A percentile compares a stretch with the other conserved stretches of the same genome.
Conservation (phyloP, 2,888 invertebrate species). For the Drosophila subsilvestris region DNA sequence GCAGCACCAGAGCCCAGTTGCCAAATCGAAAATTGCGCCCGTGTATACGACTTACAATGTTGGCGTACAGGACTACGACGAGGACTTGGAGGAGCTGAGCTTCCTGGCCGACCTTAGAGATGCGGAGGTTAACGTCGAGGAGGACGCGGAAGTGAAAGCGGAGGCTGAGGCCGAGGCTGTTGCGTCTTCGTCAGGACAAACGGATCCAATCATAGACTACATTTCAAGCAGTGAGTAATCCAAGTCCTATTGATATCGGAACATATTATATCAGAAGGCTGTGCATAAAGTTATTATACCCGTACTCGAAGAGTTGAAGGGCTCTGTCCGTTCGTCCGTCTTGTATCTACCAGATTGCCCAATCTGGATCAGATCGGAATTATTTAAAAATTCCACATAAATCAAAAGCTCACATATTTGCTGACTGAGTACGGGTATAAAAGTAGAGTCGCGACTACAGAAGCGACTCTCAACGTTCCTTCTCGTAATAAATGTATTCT, state of each 20-base stretch:
- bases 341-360: too few species aligned
- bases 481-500: too few species aligned
- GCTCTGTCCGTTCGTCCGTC: too few species aligned
- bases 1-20: slow-evolving; percentile 24
- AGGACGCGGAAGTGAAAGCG: slow-evolving; percentile 7
- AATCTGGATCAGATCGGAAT: too few species aligned
- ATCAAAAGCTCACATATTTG: too few species aligned
- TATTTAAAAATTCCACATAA: too few species aligned
- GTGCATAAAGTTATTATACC: background rate
- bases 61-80: slow-evolving; percentile 46
- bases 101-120: slow-evolving; percentile 63
- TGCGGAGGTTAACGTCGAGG: slow-evolving; percentile 34
- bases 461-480: too few species aligned
- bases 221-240: slow-evolving; percentile 86
- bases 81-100: slow-evolving; percentile 58
- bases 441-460: too few species aligned
- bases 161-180: background rate
- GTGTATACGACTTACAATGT: slow-evolving; percentile 44
- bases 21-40: slow-evolving; percentile 33
- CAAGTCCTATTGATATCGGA: too few species aligned
- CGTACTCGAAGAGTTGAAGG: too few species aligned
- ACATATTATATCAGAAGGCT: background rate
- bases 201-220: slow-evolving; percentile 86
- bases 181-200: slow-evolving; percentile 38
- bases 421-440: too few species aligned